Base-by-base conservation (phyloP, 2,113 vertebrate genomes). In the Urocolius indicus region DNA sequence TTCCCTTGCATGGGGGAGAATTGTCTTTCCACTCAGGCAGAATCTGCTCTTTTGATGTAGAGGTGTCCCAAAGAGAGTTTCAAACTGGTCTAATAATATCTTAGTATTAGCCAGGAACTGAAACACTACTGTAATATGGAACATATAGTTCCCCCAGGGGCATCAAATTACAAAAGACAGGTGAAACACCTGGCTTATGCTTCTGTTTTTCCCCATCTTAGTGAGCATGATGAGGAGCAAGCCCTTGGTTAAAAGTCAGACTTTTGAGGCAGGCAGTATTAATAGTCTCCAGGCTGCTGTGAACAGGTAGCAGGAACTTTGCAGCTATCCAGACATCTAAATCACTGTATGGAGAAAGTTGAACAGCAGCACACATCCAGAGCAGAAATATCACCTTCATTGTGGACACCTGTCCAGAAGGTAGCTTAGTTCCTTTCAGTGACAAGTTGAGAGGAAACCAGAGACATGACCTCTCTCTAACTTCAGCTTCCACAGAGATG, bases 181-280 rank as follows among this genome's bases (percentile, higher is more conserved):
- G 32, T 62, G 36, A 29, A 67, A 66, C 2, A 1, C 29, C 21
- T 4, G 1, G 22, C 21, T 36, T 68, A 7, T 54, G 52, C 69
- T 59, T 58, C 30, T 13, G 6, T 41, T 41, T 93, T 91, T 5
- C 45, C n/a, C 16, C 26, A 19, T 11, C 22, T 68, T 32, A 72
- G 13, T 0, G 0, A 49, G 19, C 6, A 22, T 6, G 4, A 15
- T n/a, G 27, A 41, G 16, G 27, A 84, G 11, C 1, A 2, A 86
- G 27, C 6, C 20, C 21, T 30, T 49, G 21, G 14, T 36, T 34
- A 62, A 93, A 93, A 88, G 12, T 2, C 13, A 77, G 19, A 7
- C 10, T 51, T 79, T 7, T 55, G 16, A 77, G 10, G n/a, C 11
- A 84, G 38, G 18, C 7, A 46, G 4, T 30, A 57, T 46, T 29